Conservation (phyloP, 1,140 invertebrate species). For the Drosophila bocqueti region DNA sequence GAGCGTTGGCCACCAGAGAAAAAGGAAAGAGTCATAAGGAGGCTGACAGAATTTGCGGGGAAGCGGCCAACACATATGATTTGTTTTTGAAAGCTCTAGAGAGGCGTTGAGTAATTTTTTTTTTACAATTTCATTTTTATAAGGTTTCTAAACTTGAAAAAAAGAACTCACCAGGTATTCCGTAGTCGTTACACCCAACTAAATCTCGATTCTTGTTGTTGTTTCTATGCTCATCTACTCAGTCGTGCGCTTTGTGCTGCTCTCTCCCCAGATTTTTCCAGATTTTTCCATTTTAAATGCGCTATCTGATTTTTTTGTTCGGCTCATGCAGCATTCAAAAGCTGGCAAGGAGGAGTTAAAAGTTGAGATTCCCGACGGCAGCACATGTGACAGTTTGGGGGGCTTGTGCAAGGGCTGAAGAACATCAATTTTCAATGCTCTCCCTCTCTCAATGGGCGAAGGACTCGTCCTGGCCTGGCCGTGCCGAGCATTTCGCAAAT, state of each 20-base stretch:
- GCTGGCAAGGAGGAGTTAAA: slow-evolving; percentile 65
- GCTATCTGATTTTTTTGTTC: slow-evolving; percentile 75
- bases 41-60: not conserved
- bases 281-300: slow-evolving; percentile 75
- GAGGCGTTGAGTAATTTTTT: not conserved
- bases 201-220: not conserved
- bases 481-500: slow-evolving; percentile 26
- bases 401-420: slow-evolving; percentile 15
- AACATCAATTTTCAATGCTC: slow-evolving; percentile 59
- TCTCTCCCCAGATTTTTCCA: slow-evolving; percentile 3
- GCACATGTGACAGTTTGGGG: slow-evolving; percentile 36
- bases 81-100: not conserved
- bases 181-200: not conserved
- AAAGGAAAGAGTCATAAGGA: not conserved
- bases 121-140: too few species aligned
- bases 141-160: too few species aligned
- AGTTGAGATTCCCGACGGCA: slow-evolving; percentile 62
- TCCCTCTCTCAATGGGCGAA: slow-evolving; percentile 4
- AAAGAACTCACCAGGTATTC: not conserved
- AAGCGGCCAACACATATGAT: not conserved
- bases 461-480: not conserved
- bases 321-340: slow-evolving; percentile 76
- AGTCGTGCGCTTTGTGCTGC: slow-evolving; percentile 77
- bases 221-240: slow-evolving; percentile 65
- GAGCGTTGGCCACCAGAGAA: accelerated